These are phyloP conservation scores for Mandrillus leucophaeus DNA, from an alignment of 2,113 vertebrate genomes.

Conservation along the genomic window DNA sequence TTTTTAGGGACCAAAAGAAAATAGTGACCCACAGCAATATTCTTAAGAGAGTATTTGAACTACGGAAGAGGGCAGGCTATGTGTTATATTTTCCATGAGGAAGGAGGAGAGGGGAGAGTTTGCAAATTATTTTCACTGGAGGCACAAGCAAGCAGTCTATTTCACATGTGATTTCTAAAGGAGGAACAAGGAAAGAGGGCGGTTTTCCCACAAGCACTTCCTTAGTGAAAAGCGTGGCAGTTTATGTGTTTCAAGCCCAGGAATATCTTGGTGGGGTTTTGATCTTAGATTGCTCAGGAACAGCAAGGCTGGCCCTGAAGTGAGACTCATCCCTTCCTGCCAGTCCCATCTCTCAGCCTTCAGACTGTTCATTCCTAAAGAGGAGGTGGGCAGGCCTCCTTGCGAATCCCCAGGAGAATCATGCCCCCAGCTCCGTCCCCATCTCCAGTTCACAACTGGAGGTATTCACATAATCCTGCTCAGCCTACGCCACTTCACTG, in stretches of 20 bases:
- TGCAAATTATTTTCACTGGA: neutral
- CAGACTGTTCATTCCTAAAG: rapidly evolving
- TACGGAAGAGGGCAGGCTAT: neutral
- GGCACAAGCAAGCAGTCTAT: neutral
- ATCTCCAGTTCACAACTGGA: neutral
- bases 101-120: neutral
- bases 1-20: neutral
- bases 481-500: rapidly evolving
- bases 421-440: neutral
- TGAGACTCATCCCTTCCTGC: neutral
- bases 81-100: neutral
- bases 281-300: neutral
- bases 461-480: neutral
- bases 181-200: neutral
- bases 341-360: neutral
- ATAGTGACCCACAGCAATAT: neutral
- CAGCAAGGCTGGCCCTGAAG: neutral
- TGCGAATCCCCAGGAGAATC: neutral
- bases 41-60: neutral
- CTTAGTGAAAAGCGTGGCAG: neutral
- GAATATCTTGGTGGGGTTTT: neutral
- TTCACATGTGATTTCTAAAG: neutral
- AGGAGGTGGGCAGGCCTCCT: neutral
- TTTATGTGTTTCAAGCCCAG: neutral
- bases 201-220: neutral